phyloP scores from a whole-genome alignment of 2,888 invertebrate species.

The Phragmatobia fuliginosa region DNA sequence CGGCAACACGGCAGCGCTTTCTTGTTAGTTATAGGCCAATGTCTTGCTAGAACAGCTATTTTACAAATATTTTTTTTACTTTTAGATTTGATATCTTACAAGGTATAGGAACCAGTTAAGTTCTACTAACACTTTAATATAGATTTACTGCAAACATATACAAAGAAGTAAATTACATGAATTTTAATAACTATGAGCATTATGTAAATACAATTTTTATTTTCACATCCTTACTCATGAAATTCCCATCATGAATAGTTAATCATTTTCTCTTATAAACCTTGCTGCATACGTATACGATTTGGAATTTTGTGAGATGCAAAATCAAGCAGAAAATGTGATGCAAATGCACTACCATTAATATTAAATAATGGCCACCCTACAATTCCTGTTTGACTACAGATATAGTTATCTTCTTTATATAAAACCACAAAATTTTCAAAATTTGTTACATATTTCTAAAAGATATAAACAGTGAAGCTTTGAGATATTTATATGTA shows the following conservation, averaged over 20 bases:
- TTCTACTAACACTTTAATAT: too few relatives aligned
- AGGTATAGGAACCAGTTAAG: too few relatives aligned
- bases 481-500: not conserved
- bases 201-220: not conserved
- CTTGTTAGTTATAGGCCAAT: conserved; percentile 65
- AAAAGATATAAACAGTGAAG: not conserved
- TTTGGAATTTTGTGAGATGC: not conserved
- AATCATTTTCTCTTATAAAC: not conserved
- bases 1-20: conserved; percentile 52
- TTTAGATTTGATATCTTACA: conserved; percentile 37
- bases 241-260: not conserved
- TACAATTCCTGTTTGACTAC: not conserved
- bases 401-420: not conserved
- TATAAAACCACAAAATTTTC: not conserved
- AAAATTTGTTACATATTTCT: not conserved
- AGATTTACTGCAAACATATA: too few relatives aligned
- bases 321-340: not conserved
- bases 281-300: not conserved
- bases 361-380: not conserved
- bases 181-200: too few relatives aligned
- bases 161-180: too few relatives aligned
- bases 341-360: too few relatives aligned
- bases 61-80: conserved; percentile 46
- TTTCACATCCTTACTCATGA: not conserved
- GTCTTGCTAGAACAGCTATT: conserved; percentile 61